These are phyloP conservation scores for Sarcophilus harrisii DNA, from an alignment of 2,797 vertebrate genomes.

Conservation along the genomic window DNA sequence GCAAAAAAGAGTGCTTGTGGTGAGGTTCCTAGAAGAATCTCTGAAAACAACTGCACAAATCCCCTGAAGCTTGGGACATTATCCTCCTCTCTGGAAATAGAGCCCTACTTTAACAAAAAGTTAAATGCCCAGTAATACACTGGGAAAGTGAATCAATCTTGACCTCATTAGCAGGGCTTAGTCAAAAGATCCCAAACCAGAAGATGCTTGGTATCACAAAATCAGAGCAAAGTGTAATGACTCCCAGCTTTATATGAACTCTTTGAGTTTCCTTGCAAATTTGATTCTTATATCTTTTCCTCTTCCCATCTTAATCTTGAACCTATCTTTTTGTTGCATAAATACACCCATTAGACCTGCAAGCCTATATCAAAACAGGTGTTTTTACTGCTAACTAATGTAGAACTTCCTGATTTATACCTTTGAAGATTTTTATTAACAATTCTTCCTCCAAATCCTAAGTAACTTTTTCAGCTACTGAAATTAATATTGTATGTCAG, in stretches of 20 bases:
- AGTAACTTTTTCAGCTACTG: not conserved
- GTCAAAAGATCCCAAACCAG: not conserved
- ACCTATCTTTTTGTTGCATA: not conserved
- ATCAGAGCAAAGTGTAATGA: not conserved
- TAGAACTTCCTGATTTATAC: not conserved
- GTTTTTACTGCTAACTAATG: not conserved
- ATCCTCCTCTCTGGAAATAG: too few species aligned
- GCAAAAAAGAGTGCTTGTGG: too few species aligned
- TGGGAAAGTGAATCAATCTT: not conserved
- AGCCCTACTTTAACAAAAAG: too few species aligned
- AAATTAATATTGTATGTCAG: not conserved
- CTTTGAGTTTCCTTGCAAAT: not conserved
- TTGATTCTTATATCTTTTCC: not conserved
- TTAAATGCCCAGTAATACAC: too few species aligned
- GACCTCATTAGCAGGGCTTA: not conserved
- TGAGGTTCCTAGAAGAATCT: too few species aligned
- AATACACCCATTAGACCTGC: not conserved
- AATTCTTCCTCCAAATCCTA: not conserved
- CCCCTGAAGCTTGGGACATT: too few species aligned
- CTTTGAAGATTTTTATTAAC: not conserved
- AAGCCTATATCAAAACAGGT: not conserved
- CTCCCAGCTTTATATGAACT: not conserved
- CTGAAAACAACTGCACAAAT: too few species aligned
- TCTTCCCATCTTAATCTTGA: not conserved
- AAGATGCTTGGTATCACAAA: not conserved